Conservation (phyloP, 2,113 vertebrate genomes). For the Spea multiplicata region DNA sequence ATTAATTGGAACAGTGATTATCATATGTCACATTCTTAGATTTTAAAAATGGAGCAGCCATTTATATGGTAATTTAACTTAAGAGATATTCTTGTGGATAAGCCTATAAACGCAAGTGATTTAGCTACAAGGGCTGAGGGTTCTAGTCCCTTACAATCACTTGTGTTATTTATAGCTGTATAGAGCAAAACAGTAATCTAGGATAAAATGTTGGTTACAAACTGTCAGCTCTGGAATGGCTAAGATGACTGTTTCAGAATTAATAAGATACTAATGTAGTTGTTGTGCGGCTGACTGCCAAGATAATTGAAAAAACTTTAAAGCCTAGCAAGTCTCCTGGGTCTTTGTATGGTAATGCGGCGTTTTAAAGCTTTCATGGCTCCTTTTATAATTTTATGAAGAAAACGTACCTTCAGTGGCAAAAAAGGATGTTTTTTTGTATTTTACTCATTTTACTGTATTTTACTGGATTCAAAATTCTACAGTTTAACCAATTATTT, state of each 20-base stretch:
- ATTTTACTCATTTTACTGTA: too few species aligned
- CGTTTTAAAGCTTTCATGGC: slow-evolving; percentile 43
- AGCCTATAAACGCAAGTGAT: too few species aligned
- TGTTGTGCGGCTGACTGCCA: slow-evolving; percentile 50
- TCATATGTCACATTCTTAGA: too few species aligned
- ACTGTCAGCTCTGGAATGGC: slow-evolving; percentile 50
- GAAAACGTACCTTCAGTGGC: neutral
- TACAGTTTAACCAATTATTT: too few species aligned
- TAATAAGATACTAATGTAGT: slow-evolving; percentile 52
- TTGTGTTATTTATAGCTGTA: slow-evolving; percentile 37
- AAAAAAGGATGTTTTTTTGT: too few species aligned
- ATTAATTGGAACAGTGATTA: too few species aligned
- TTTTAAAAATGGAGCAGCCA: too few species aligned
- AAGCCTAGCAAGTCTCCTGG: slow-evolving; percentile 54
- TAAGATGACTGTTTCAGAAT: slow-evolving; percentile 53
- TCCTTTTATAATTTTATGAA: slow-evolving; percentile 39
- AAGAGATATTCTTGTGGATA: too few species aligned
- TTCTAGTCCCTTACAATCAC: slow-evolving; percentile 20
- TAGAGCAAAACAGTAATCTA: slow-evolving; percentile 47
- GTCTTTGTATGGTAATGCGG: slow-evolving; percentile 40
- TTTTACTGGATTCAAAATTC: too few species aligned
- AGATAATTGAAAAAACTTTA: slow-evolving; percentile 58
- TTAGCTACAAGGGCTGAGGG: too few species aligned
- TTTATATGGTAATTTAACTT: too few species aligned
- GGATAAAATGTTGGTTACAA: slow-evolving; percentile 43